These are phyloP conservation scores for Falco punctatus DNA, from an alignment of 2,113 vertebrate genomes.

Conservation along the genomic window DNA sequence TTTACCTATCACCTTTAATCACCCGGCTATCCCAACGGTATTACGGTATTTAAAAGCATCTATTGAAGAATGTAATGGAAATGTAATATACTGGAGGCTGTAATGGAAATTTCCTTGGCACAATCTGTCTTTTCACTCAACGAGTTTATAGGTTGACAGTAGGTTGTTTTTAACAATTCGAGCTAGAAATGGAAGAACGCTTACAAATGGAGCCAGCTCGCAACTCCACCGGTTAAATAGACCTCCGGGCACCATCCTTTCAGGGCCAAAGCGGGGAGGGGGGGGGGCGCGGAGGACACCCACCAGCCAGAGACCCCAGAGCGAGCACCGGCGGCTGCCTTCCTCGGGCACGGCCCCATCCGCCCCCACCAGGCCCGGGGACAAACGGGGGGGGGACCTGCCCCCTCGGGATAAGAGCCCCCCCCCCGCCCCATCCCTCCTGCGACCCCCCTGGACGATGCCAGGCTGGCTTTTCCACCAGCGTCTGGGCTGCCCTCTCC, in stretches of 20 bases:
- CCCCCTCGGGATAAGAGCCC: neutral
- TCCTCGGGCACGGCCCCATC: neutral
- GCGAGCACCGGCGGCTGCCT: neutral
- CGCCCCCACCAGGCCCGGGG: neutral
- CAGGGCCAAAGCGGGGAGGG: neutral
- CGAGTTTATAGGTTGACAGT: constrained; percentile 59
- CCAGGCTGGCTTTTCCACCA: neutral
- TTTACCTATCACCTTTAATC: constrained; percentile 62
- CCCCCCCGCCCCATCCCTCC: no score
- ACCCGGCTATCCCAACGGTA: constrained; percentile 4
- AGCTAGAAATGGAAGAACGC: constrained; percentile 21
- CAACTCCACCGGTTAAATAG: neutral
- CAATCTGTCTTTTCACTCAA: constrained; percentile 59
- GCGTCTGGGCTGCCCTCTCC: neutral
- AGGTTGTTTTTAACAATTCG: constrained; percentile 59
- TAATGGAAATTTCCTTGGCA: constrained; percentile 66
- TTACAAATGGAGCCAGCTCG: constrained; percentile 24
- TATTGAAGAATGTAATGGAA: constrained; percentile 59
- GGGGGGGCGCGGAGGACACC: no score
- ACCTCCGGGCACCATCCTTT: neutral
- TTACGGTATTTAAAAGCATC: constrained; percentile 62
- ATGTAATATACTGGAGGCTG: constrained; percentile 50
- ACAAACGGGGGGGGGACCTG: neutral
- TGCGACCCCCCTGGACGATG: neutral
- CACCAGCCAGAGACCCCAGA: neutral